Conservation (phyloP, 2,888 invertebrate species). For the Pachycephus smyrnensis region DNA sequence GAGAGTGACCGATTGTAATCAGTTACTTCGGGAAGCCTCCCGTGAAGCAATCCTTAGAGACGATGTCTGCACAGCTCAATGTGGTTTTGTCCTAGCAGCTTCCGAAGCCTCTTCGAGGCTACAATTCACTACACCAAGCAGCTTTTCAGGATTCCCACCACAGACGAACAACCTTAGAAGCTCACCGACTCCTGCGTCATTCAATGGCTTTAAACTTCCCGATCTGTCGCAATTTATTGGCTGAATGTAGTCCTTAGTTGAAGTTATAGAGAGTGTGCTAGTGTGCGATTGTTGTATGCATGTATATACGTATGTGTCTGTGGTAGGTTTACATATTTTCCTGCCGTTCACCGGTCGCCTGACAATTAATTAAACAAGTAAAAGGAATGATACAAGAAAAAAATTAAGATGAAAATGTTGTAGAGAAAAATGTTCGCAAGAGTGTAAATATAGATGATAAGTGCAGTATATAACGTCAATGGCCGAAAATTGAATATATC, state of each 20-base stretch:
- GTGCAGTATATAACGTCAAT: conserved; percentile 10
- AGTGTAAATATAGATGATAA: conserved; percentile 56
- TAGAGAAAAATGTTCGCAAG: conserved; percentile 18
- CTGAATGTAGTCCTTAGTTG: conserved; percentile 54
- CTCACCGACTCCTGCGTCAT: conserved; percentile 58
- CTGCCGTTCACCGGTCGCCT: background rate
- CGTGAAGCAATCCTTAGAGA: conserved; percentile 85
- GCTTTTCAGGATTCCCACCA: conserved; percentile 45
- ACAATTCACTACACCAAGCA: conserved; percentile 51
- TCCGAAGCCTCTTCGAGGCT: conserved; percentile 51
- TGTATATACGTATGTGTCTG: background rate
- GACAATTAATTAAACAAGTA: background rate
- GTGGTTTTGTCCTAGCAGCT: conserved; percentile 76
- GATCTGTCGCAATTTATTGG: conserved; percentile 81
- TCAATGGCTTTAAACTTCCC: conserved; percentile 80
- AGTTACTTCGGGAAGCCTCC: conserved; percentile 85
- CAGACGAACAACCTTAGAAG: conserved; percentile 46
- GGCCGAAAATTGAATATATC: background rate
- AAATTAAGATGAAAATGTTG: background rate
- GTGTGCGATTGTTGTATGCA: background rate
- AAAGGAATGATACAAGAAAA: background rate
- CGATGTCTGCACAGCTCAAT: conserved; percentile 92
- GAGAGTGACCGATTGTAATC: conserved; percentile 87
- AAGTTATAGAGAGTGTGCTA: background rate
- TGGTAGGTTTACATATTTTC: background rate